Base-by-base conservation (phyloP, 2,888 invertebrate genomes). In the Tenthredo amoena region DNA sequence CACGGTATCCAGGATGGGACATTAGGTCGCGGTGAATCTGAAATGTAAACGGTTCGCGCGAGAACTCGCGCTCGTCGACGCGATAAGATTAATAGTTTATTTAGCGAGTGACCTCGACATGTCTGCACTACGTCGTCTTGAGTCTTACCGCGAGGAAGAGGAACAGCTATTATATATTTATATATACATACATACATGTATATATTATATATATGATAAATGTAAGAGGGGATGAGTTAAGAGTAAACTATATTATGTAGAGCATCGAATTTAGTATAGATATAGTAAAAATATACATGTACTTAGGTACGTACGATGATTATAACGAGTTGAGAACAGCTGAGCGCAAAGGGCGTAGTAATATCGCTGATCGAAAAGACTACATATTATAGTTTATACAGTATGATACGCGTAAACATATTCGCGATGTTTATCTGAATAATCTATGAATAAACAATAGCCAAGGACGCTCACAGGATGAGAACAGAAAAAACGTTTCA, bases 61-160 rank as follows among this genome's bases (percentile, higher is more conserved):
- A 40, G 72, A 40, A 43, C 43, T 34, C 40, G 40, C 72, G 26
- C 34, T 43, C 72, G 43, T n/a, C 72, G 72, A 43, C 43, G 72
- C 72, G 72, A 74, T 74, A 74, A 74, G 72, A 74, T 74, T 74
- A 74, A 43, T 74, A 74, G 72, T 74, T 74, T 74, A 74, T 74
- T 74, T 74, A 40, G 26, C 72, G 43, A 74, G 21, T 74, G 72
- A 74, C 72, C 72, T 74, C 72, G 72, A 74, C 72, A 74, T 74
- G 72, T 40, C 72, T 74, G 12, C 21, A 43, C 7, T 21, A 15
- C 15, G 37, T 18, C 37, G 71, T 71, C 68, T 68, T 6, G 68
- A 71, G 71, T 37, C 71, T 37, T 18, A 71, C 71, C 34, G 71
- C 18, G 37, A 43, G 43, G 43, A 74, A 74, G 72, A 74, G 40